Evolutionary conservation across 2,113 vertebrate genomes (phyloP), one percentile per base, ranked within the genome.

Genomic region (Zosterops pallidus): DNA sequence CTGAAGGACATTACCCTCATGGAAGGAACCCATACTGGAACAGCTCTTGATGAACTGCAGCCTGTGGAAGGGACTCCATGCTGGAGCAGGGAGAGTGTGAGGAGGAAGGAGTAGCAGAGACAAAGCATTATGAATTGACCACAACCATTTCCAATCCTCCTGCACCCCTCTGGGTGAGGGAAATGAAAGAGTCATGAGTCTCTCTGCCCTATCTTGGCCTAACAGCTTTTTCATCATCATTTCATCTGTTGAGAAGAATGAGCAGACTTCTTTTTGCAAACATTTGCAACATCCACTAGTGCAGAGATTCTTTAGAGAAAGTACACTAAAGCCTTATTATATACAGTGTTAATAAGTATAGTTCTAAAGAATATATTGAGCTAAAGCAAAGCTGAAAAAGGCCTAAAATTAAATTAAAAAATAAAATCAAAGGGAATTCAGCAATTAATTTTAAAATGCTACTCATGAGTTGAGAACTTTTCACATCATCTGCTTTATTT

Each of bases 351-450:
- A 95, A 72, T 71, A 93, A 72, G 39, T 62, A 39, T 12, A 42
- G 33, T 69, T 71, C 44, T 72, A 39, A 94, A 88, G 68, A 65
- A 81, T 39, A 19, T 28, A 17, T 75, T 70, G 70, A 86, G 65
- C 57, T 95, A 76, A 46, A 88, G 22, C 21, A 78, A 86, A 78
- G 42, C 41, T 94, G 68, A 42, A 89, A 76, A 60, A 1, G 2
- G 33, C 67, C 60, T 84, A 83, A 95, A 95, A 95, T 95, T 64
- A 96, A 96, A 95, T 95, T 46, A 84, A 76, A 97, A 97, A 96
- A 92, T 52, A 84, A 93, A 97, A 94, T 94, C 84, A 97, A 83
- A 68, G 49, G 79, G 28, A 88, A 95, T 60, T 69, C 74, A 85
- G 71, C 83, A 89, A 95, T 87, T 79, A 3, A 93, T 78, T 92